Base-by-base conservation (phyloP, 2,888 invertebrate species). In the Lepidochrysops patricia region DNA sequence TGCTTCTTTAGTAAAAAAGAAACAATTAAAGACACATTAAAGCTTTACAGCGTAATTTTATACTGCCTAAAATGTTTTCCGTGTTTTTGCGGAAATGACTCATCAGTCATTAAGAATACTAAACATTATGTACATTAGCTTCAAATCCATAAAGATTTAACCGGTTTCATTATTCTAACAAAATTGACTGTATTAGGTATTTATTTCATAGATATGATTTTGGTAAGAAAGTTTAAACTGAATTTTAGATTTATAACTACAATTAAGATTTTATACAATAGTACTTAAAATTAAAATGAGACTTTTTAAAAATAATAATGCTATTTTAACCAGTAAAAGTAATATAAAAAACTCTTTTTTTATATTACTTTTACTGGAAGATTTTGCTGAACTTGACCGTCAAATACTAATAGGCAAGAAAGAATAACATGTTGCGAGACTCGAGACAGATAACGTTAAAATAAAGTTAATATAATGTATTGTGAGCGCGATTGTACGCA, bases 401-500 rank as follows among this genome's bases (percentile, higher is more conserved):
- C n/a, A n/a, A n/a, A n/a, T n/a, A n/a, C n/a, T n/a, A n/a, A n/a
- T n/a, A n/a, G n/a, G n/a, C n/a, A n/a, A n/a, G n/a, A n/a, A 15
- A 5, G 13, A 37, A 6, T 12, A 15, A 1, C 7, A 15, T 15
- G 6, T 15, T 37, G 7, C 7, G n/a, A n/a, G n/a, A n/a, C n/a
- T n/a, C n/a, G n/a, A n/a, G n/a, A n/a, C n/a, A n/a, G n/a, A n/a
- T n/a, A n/a, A n/a, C n/a, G n/a, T n/a, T 2, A 34, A 34, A 50
- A n/a, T 54, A 37, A 34, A 35, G 13, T 32, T 57, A 4, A 34
- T 7, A 26, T 15, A 54, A 26, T 49, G 13, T n/a, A 13, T 12
- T 54, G 13, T 54, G 12, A 2, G 7, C 32, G 12, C 54, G 61
- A 27, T 56, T 65, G 64, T 63, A 59, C 62, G 58, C 54, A 58